A percentile compares a stretch with the other conserved stretches of the same genome.
Evolutionary conservation across 2,888 invertebrate species (phyloP).

Genomic region (Camponotus fellah): DNA sequence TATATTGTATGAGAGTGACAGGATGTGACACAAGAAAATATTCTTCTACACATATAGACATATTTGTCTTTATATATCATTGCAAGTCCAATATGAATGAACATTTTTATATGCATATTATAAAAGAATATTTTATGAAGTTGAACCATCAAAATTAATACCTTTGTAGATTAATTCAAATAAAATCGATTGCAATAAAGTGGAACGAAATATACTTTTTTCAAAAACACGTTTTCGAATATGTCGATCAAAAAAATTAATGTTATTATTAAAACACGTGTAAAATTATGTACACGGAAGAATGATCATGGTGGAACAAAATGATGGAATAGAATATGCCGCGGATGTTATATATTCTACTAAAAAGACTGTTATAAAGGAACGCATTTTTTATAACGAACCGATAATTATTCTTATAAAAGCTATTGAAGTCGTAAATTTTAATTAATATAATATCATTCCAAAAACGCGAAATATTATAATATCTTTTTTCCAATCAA

Average conservation of each 20-base stretch:
- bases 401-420: background rate
- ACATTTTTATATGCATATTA: background rate
- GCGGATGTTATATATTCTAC: constrained; percentile 6
- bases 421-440: background rate
- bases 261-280: constrained; percentile 29
- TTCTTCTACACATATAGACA: background rate
- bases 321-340: constrained; percentile 17
- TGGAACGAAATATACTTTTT: background rate
- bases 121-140: too few relatives aligned
- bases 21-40: background rate
- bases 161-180: background rate
- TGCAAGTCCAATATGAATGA: background rate
- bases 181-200: background rate
- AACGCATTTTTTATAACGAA: background rate
- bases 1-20: background rate
- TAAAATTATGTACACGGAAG: constrained; percentile 19
- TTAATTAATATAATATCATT: background rate
- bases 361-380: background rate
- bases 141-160: too few relatives aligned
- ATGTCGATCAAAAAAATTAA: background rate
- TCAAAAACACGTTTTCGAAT: background rate
- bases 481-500: background rate
- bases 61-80: background rate
- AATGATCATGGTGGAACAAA: constrained; percentile 21
- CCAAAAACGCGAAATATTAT: background rate